phyloP scores from a whole-genome alignment of 2,888 invertebrate species.

The Oegoconia quadripuncta region DNA sequence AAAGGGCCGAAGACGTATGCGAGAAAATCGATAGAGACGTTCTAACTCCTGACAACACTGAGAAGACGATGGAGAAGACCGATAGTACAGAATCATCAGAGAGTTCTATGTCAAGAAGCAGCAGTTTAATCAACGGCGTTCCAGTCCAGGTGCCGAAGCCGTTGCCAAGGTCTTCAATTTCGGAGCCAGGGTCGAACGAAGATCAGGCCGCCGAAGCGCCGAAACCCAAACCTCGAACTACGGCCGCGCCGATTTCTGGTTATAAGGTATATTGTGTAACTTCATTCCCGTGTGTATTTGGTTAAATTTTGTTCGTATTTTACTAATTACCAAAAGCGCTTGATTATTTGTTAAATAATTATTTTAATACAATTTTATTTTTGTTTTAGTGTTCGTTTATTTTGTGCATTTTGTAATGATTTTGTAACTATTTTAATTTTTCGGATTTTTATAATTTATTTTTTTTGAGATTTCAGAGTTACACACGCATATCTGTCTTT shows the following conservation, averaged over 20 bases:
- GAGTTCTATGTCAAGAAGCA: constrained; percentile 54
- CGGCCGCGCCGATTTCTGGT: constrained; percentile 81
- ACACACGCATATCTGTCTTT: neutral
- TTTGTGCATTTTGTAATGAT: constrained; percentile 10
- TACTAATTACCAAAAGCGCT: neutral
- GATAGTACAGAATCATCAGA: constrained; percentile 59
- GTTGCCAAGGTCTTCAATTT: constrained; percentile 87
- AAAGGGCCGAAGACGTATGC: constrained; percentile 28
- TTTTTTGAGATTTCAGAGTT: constrained; percentile 7
- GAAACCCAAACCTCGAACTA: constrained; percentile 86
- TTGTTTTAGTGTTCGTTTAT: constrained; percentile 5
- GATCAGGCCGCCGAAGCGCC: constrained; percentile 62
- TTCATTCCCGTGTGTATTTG: neutral
- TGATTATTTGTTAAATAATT: neutral
- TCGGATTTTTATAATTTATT: constrained; percentile 6
- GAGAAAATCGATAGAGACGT: constrained; percentile 15
- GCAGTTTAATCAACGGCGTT: constrained; percentile 61
- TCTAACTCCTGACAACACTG: constrained; percentile 23
- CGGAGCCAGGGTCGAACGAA: constrained; percentile 80
- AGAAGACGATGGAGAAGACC: constrained; percentile 42
- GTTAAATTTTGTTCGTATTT: constrained; percentile 7
- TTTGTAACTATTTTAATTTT: constrained; percentile 1
- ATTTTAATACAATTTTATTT: constrained; percentile 2
- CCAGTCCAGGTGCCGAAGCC: constrained; percentile 85
- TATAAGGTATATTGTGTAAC: constrained; percentile 83